Evolutionary conservation across 37 sponge, comb jelly and placozoan species (phyloP), one percentile per base, ranked within the genome.

Genomic region (Beroe ovata): DNA sequence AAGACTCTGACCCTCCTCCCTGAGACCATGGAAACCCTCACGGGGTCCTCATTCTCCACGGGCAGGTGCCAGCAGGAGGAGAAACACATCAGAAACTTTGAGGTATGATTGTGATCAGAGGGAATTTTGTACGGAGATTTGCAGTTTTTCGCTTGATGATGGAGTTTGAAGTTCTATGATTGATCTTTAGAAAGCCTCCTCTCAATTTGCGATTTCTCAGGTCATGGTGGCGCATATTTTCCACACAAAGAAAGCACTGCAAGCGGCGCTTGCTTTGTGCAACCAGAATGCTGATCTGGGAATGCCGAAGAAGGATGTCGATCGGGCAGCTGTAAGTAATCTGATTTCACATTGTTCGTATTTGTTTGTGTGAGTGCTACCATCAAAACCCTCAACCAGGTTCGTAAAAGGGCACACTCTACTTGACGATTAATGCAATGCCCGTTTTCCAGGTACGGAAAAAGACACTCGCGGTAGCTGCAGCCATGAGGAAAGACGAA

Each of bases 401-500:
- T n/a, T n/a, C n/a, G n/a, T n/a, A n/a, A n/a, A n/a, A n/a, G n/a
- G n/a, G n/a, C n/a, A n/a, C n/a, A n/a, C n/a, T n/a, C n/a, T n/a
- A n/a, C n/a, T n/a, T n/a, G n/a, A n/a, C n/a, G n/a, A n/a, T n/a
- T n/a, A n/a, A n/a, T n/a, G n/a, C n/a, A n/a, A n/a, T n/a, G n/a
- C n/a, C n/a, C n/a, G n/a, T n/a, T n/a, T n/a, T n/a, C n/a, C 11
- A 47, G 54, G 54, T 77, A 1, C 42, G 84, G 41, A 77, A 77
- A 54, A 77, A 77, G 54, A 77, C 84, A 14, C 84, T 77, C 3
- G 84, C 84, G 19, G 84, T 77, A 1, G 84, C 84, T 23, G 84
- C 84, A n/a, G 84, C 84, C 4, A 77, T 77, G 84, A 77, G 84
- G 84, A 77, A 77, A 25, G 84, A 77, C 41, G 84, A 77, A 25